These are phyloP conservation scores for Cataglyphis rosenhaueri DNA, from an alignment of 2,888 invertebrate genomes.

Conservation along the genomic window DNA sequence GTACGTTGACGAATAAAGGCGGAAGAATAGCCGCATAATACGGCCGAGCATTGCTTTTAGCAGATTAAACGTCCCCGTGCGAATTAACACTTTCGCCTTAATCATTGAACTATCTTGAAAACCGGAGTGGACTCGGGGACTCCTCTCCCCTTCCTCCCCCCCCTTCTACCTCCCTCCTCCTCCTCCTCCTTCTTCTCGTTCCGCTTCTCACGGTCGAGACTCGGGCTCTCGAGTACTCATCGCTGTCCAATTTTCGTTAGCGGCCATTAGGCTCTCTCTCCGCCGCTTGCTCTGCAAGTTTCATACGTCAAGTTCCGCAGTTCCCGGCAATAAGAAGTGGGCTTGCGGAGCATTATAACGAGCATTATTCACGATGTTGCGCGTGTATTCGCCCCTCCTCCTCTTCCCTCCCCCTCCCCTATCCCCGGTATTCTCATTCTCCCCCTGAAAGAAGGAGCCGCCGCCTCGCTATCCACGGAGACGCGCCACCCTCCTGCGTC, in stretches of 20 bases:
- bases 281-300: constrained; percentile 65
- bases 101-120: constrained; percentile 65
- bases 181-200: background rate
- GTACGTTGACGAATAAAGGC: background rate
- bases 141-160: too few species aligned
- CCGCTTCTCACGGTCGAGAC: constrained; percentile 48
- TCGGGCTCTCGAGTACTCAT: constrained; percentile 59
- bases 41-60: constrained; percentile 36
- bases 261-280: constrained; percentile 67
- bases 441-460: constrained; percentile 7
- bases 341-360: constrained; percentile 77
- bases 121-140: constrained; percentile 41
- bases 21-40: background rate
- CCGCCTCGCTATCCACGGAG: background rate
- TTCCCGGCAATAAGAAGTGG: constrained; percentile 70
- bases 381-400: constrained; percentile 73
- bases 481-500: constrained; percentile 34
- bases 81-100: constrained; percentile 56
- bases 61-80: constrained; percentile 31
- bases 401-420: constrained; percentile 8
- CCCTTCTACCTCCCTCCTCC: too few species aligned
- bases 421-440: constrained; percentile 9
- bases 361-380: constrained; percentile 77
- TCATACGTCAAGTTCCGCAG: constrained; percentile 67
- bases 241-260: constrained; percentile 73